These are phyloP conservation scores for Oreonectes daqikongensis DNA, from an alignment of 2,797 vertebrate species.

Conservation along the genomic window DNA sequence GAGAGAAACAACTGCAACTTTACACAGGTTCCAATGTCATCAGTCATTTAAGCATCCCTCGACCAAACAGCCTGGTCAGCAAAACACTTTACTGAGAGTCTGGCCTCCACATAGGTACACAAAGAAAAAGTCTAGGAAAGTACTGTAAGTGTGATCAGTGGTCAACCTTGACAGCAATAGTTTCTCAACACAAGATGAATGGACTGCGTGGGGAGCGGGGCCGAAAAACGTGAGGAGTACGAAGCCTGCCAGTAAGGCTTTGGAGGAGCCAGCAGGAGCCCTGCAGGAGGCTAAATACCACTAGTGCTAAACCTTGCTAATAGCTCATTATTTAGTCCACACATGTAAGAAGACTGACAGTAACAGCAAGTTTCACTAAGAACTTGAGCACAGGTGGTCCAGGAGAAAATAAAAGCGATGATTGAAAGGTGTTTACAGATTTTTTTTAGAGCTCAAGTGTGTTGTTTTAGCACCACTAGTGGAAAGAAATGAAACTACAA, in stretches of 20 bases:
- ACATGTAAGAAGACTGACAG: constrained; percentile 17
- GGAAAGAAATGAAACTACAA: neutral
- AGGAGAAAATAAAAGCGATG: neutral
- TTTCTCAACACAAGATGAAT: constrained; percentile 31
- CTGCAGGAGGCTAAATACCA: constrained; percentile 15
- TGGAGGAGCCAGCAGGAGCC: neutral
- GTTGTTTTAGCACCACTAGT: neutral
- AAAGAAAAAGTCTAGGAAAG: constrained; percentile 16
- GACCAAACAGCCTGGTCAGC: constrained; percentile 35
- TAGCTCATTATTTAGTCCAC: constrained; percentile 40
- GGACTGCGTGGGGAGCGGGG: neutral
- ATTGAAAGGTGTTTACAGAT: neutral
- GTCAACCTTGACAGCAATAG: neutral
- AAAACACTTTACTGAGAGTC: constrained; percentile 8
- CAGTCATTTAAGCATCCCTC: constrained; percentile 10
- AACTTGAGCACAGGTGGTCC: constrained; percentile 2
- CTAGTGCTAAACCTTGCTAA: constrained; percentile 17
- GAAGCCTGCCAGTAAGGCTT: neutral
- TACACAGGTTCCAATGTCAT: neutral
- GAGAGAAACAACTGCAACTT: neutral
- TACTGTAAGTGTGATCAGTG: neutral
- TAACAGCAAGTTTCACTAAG: constrained; percentile 14
- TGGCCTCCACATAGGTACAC: constrained; percentile 15
- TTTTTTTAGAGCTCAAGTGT: neutral
- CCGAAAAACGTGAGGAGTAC: constrained; percentile 5